A percentile compares a stretch with the other conserved stretches of the same genome.
Evolutionary conservation across 2,113 vertebrate species (phyloP).

Genomic region (Hystrix cristata): DNA sequence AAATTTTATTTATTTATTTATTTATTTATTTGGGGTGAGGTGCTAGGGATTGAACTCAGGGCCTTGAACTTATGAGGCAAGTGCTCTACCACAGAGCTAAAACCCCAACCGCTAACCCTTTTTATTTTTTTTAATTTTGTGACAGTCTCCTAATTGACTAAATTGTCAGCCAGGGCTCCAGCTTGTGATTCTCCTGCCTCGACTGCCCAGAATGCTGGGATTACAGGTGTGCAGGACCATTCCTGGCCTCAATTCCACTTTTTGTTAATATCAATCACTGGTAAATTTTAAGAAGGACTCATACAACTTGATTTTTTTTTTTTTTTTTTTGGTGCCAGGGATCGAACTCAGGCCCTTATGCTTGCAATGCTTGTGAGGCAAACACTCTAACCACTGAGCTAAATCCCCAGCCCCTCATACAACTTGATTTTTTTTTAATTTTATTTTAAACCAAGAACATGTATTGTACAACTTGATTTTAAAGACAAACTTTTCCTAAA

Average conservation of each 20-base stretch:
- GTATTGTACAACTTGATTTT: constrained; percentile 18
- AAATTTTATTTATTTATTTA: too few species aligned
- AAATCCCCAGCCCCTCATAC: too few species aligned
- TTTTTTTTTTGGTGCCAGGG: too few species aligned
- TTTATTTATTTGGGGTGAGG: too few species aligned
- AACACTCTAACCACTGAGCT: too few species aligned
- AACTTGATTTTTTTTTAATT: too few species aligned
- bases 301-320: constrained; percentile 18
- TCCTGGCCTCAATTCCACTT: constrained; percentile 26
- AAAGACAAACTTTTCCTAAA: constrained; percentile 66
- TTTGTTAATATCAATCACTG: constrained; percentile 51
- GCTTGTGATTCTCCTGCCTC: background rate
- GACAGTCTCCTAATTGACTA: background rate
- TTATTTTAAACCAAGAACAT: too few species aligned
- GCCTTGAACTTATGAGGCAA: too few species aligned
- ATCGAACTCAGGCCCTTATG: too few species aligned
- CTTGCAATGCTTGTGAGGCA: too few species aligned
- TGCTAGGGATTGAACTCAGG: too few species aligned
- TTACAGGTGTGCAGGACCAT: background rate
- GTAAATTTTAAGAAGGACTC: background rate
- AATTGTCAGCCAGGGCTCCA: background rate
- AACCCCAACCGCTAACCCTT: background rate
- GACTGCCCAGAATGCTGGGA: background rate
- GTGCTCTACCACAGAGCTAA: too few species aligned
- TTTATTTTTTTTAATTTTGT: background rate